Evolutionary conservation across 2,113 vertebrate genomes (phyloP), one percentile per base, ranked within the genome.

Genomic region (Amphiprion percula): DNA sequence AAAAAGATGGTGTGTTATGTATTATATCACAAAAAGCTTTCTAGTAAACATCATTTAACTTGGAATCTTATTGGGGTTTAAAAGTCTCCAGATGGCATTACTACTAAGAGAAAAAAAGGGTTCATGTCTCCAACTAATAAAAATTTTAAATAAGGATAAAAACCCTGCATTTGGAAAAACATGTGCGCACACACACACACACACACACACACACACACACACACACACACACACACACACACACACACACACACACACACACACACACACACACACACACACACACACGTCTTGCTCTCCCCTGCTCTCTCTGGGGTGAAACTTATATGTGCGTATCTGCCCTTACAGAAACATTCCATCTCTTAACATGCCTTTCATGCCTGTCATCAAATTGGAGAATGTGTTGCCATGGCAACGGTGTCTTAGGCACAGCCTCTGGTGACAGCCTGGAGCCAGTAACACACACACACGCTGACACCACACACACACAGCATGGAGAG

Each of bases 401-500:
- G 62, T 83, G 93, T 94, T 92, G 66, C 92, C 85, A 92, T 93
- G 85, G 92, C 86, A 91, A 94, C 84, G 1, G 60, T 79, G 81
- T 90, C 86, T 88, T 60, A 75, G 86, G 79, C 73, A 65, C 85
- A 89, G 88, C 91, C 89, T 88, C 68, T 67, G 75, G 87, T 91
- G 90, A 86, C 81, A 80, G 79, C 77, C 68, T 82, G 61, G 7
- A 74, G 77, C 68, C 76, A 65, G 83, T 76, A 58, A 52, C 70
- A 61, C 15, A 64, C 28, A 30, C 23, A 39, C 55, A 54, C 24
- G 3, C 24, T 49, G 41, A n/a, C n/a, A 26, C 68, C 55, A 39
- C 52, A 63, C 58, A 62, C 58, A 66, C 60, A 67, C 10, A 72
- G 7, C 44, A 52, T 23, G 55, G 47, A 73, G 19, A 26, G 14